These are phyloP conservation scores for Gallinago jamesoni DNA, from an alignment of 2,113 vertebrate species.

Conservation along the genomic window DNA sequence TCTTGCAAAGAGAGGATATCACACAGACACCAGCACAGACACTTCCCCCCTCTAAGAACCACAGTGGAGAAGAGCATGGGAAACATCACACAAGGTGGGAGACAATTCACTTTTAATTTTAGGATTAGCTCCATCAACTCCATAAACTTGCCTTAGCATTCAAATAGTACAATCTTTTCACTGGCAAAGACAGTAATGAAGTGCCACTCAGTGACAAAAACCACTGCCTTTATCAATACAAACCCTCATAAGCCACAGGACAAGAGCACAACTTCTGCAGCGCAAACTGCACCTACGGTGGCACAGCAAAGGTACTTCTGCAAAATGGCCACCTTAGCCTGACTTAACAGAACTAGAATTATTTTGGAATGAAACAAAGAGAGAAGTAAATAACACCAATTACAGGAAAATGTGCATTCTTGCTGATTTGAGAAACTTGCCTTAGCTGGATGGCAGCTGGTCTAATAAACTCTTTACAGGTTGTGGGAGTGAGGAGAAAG, in stretches of 20 bases:
- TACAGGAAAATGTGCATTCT: neutral
- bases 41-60: neutral
- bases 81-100: accelerated
- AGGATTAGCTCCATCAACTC: neutral
- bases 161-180: neutral
- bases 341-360: neutral
- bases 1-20: neutral
- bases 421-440: neutral
- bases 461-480: neutral
- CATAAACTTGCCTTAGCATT: neutral
- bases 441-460: neutral
- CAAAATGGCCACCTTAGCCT: neutral
- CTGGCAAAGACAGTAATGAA: neutral
- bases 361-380: neutral
- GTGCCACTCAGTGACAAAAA: neutral
- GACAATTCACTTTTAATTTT: neutral
- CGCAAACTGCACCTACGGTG: neutral
- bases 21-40: neutral
- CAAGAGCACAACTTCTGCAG: neutral
- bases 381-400: neutral
- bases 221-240: neutral
- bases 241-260: neutral
- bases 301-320: neutral
- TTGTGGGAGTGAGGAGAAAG: neutral
- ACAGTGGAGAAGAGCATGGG: neutral